A percentile compares a stretch with the other conserved stretches of the same genome.
These are phyloP conservation scores for Amphilophus citrinellus DNA, from an alignment of 2,113 vertebrate species.

Conservation along the genomic window DNA sequence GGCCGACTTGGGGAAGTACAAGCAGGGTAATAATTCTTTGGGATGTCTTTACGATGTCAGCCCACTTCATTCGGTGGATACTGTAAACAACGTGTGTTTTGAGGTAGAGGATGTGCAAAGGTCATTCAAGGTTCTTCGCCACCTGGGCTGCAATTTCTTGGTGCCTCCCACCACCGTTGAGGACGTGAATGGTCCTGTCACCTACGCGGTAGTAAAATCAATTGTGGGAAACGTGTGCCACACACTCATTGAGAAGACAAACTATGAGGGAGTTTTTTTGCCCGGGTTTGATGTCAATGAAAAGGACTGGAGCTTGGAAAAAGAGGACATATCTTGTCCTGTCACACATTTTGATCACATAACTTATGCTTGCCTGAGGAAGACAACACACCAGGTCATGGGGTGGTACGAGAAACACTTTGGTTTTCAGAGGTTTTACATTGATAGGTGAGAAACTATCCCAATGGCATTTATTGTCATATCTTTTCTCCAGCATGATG, in stretches of 20 bases:
- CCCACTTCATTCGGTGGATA: slow-evolving; percentile 79
- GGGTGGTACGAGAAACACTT: slow-evolving; percentile 90
- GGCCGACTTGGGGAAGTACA: background rate
- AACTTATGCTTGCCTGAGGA: slow-evolving; percentile 84
- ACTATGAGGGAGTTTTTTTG: slow-evolving; percentile 85
- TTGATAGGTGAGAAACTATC: slow-evolving; percentile 76
- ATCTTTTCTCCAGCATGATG: background rate
- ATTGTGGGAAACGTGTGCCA: slow-evolving; percentile 89
- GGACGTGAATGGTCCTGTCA: slow-evolving; percentile 81
- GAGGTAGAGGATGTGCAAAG: slow-evolving; percentile 85
- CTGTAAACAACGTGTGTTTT: slow-evolving; percentile 91
- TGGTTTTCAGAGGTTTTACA: slow-evolving; percentile 88
- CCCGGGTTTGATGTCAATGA: slow-evolving; percentile 83
- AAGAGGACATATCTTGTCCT: slow-evolving; percentile 48
- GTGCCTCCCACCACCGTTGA: slow-evolving; percentile 84
- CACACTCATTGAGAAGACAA: slow-evolving; percentile 87
- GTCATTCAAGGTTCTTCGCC: slow-evolving; percentile 76
- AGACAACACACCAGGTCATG: slow-evolving; percentile 75
- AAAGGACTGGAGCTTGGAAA: background rate
- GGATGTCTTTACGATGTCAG: slow-evolving; percentile 83
- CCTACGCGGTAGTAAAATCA: slow-evolving; percentile 86
- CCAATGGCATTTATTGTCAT: background rate
- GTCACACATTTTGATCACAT: slow-evolving; percentile 92
- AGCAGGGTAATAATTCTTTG: fast-evolving
- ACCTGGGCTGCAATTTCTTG: slow-evolving; percentile 82